Evolutionary conservation across 2,797 vertebrate species (phyloP).

Genomic region (Siniperca obscura): DNA sequence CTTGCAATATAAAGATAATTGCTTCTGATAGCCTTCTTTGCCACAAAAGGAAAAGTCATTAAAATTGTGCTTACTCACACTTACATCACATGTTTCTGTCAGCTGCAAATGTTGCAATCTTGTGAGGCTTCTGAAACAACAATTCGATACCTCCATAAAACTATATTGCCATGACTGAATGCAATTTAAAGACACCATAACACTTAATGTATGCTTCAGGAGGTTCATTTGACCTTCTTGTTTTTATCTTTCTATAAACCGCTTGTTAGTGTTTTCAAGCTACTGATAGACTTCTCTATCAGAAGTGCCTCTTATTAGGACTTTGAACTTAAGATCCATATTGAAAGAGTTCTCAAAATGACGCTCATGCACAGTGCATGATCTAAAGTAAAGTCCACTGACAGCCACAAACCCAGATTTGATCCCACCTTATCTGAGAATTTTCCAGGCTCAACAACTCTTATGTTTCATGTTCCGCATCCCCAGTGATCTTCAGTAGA

Average conservation of each 20-base stretch:
- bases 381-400: conserved; percentile 52
- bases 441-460: conserved; percentile 42
- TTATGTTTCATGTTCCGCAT: conserved; percentile 50
- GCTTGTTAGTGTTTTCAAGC: conserved; percentile 16
- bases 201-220: conserved; percentile 3
- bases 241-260: conserved; percentile 14
- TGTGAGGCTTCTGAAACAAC: neutral
- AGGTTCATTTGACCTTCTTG: conserved; percentile 16
- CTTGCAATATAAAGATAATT: neutral
- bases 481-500: conserved; percentile 42
- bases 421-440: conserved; percentile 47
- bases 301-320: conserved; percentile 27
- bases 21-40: neutral
- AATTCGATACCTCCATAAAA: conserved; percentile 17
- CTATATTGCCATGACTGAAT: neutral
- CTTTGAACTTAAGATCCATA: conserved; percentile 45
- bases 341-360: conserved; percentile 41
- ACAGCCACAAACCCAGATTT: conserved; percentile 27
- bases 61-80: neutral
- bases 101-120: neutral
- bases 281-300: conserved; percentile 21
- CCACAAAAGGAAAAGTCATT: neutral
- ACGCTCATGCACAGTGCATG: conserved; percentile 26
- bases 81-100: neutral
- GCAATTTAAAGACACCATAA: neutral